These are phyloP conservation scores for Brachionus paranguensis DNA, from an alignment of 1,140 invertebrate genomes.

Conservation along the genomic window DNA sequence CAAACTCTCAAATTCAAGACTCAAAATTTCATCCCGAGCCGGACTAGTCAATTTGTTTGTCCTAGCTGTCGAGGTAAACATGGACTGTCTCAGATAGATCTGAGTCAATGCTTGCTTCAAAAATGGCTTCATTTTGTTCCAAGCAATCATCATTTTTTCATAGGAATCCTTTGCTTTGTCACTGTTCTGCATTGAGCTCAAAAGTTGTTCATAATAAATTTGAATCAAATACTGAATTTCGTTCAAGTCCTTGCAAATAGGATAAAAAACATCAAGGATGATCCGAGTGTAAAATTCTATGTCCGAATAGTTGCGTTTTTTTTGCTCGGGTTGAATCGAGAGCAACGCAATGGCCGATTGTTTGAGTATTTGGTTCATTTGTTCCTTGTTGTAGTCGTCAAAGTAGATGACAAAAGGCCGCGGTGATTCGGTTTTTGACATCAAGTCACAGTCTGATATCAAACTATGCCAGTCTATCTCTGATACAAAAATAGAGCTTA, in stretches of 20 bases:
- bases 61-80: not conserved
- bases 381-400: constrained; percentile 14
- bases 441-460: constrained; percentile 26
- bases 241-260: constrained; percentile 38
- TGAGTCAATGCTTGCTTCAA: constrained; percentile 38
- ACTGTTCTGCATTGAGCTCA: not conserved
- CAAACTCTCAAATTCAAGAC: constrained; percentile 23
- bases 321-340: not conserved
- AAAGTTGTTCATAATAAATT: constrained; percentile 27
- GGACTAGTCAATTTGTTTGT: not conserved
- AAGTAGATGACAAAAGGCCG: constrained; percentile 34
- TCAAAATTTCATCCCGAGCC: constrained; percentile 6
- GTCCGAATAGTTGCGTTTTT: not conserved
- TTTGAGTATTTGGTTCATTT: constrained; percentile 35
- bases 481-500: not conserved
- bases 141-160: constrained; percentile 27
- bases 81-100: constrained; percentile 36
- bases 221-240: constrained; percentile 41
- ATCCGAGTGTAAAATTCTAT: constrained; percentile 19
- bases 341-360: not conserved
- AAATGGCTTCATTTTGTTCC: constrained; percentile 40
- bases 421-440: constrained; percentile 22
- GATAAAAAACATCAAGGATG: constrained; percentile 34
- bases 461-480: constrained; percentile 39
- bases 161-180: not conserved